A percentile compares a stretch with the other conserved stretches of the same genome.
phyloP scores from a whole-genome alignment of 2,113 vertebrate genomes.

The Potamarius usumacintae region DNA sequence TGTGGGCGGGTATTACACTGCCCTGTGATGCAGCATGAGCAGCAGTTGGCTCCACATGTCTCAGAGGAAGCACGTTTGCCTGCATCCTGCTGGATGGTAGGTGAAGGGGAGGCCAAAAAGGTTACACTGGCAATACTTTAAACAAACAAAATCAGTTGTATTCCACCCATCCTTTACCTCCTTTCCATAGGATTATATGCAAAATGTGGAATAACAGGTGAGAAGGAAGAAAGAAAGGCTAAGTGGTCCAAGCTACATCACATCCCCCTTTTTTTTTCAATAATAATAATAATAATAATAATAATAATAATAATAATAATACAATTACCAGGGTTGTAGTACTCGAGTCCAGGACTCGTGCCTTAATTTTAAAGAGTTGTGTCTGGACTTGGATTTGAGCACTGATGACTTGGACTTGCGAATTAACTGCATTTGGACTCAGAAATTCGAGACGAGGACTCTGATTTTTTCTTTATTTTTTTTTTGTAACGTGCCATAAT shows the following conservation, averaged over 20 bases:
- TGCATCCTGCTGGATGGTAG: not conserved
- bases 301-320: not conserved
- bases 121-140: not conserved
- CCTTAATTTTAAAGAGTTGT: too few species aligned
- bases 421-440: too few species aligned
- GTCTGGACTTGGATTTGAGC: too few species aligned
- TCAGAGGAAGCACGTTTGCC: not conserved
- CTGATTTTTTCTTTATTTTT: too few species aligned
- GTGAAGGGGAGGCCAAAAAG: not conserved
- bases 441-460: too few species aligned
- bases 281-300: not conserved
- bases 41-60: not conserved
- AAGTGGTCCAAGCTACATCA: not conserved
- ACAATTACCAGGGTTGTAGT: too few species aligned
- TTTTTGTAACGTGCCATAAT: too few species aligned
- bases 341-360: too few species aligned
- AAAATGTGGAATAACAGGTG: not conserved
- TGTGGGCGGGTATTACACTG: not conserved
- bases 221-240: not conserved
- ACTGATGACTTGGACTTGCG: too few species aligned
- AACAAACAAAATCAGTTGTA: not conserved
- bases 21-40: not conserved
- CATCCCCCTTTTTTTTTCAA: not conserved
- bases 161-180: not conserved
- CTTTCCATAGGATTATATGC: not conserved